phyloP scores from a whole-genome alignment of 2,113 vertebrate genomes.

The Calidris pugnax region DNA sequence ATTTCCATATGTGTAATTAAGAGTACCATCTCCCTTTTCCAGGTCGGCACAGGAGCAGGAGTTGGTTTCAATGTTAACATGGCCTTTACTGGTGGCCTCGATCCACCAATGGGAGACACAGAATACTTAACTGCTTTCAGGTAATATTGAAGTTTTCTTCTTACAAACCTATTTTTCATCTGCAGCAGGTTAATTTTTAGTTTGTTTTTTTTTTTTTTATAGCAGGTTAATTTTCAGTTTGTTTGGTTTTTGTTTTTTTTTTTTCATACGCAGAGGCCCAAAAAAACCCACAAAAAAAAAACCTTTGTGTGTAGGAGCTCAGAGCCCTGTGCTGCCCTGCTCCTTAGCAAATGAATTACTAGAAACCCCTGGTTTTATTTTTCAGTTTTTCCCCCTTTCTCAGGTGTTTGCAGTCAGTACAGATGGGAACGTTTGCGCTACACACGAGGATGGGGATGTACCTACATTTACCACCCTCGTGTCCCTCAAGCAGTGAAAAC shows the following conservation, averaged over 20 bases:
- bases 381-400: not conserved
- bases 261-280: too few species aligned
- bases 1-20: not conserved
- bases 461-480: not conserved
- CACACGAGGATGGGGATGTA: not conserved
- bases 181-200: too few species aligned
- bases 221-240: too few species aligned
- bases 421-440: not conserved
- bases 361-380: not conserved
- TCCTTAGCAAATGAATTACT: not conserved
- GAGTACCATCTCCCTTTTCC: not conserved
- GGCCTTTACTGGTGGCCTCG: slow-evolving; percentile 94
- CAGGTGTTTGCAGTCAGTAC: not conserved
- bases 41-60: slow-evolving; percentile 92
- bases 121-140: slow-evolving; percentile 96
- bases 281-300: too few species aligned
- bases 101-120: slow-evolving; percentile 92
- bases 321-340: too few species aligned
- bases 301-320: too few species aligned
- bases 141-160: slow-evolving; percentile 66
- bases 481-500: not conserved
- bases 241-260: too few species aligned
- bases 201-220: too few species aligned
- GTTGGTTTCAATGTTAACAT: slow-evolving; percentile 95
- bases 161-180: not conserved